Base-by-base conservation (phyloP, 1,140 invertebrate species). In the Maniola jurtina region DNA sequence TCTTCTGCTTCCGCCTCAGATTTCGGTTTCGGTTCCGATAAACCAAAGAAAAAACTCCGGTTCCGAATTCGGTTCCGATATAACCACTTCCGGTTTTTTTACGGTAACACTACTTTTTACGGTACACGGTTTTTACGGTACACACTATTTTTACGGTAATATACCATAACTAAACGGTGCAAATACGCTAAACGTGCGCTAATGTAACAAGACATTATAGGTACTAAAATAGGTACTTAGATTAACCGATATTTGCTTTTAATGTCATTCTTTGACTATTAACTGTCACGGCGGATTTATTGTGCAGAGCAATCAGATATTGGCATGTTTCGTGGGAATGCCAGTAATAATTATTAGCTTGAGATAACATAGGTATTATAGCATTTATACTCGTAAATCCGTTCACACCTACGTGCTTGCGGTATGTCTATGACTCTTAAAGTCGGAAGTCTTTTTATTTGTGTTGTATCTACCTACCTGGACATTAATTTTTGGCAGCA, bases 251-350 rank as follows among this genome's bases (percentile, higher is more conserved):
- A 79, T 75, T 72, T 75, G 71, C 74, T 73, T 75, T 80, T 72
- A 78, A 80, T 75, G 70, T 65, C 75, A 81, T 83, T 79, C 80
- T 81, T 79, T 79, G 72, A 70, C 73, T 72, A 68, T 60, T 48
- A 69, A 73, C 59, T 75, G 70, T 78, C 77, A 62, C 61, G 59
- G 38, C 58, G 68, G 64, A 80, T 83, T 83, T 81, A 83, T 75
- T 76, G 72, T 65, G 57, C 72, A 70, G 64, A 68, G 68, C 74
- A 74, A 80, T 77, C 75, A 75, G 80, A 83, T 83, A 79, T 70
- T 73, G 66, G 67, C 68, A 71, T 78, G 73, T 75, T 73, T 76
- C 73, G 74, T 78, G 73, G 74, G 73, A 76, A 75, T 77, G 78
- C 75, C 73, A 77, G 72, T 25, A 4, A 1, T 80, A 80, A 80